Evolutionary conservation across 2,797 vertebrate species (phyloP), one percentile per base, ranked within the genome.

Genomic region (Sphaeramia orbicularis): DNA sequence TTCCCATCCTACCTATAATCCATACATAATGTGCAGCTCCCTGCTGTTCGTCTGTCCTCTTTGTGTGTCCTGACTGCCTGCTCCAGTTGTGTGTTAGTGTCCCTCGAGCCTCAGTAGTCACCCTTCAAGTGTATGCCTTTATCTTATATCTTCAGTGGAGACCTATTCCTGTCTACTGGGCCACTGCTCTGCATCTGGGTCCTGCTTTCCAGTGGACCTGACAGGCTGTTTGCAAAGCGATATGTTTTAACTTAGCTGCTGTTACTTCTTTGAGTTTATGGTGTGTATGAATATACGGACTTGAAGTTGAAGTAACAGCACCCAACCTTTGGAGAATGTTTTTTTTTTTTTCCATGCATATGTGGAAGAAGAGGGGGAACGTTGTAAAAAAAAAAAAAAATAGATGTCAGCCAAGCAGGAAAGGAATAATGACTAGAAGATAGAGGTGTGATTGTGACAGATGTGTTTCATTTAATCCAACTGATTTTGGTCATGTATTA

Each of bases 41-140:
- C 21, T 41, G 12, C 24, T 10, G 18, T 41, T 8, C 8, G 7
- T 9, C 4, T 18, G 37, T 50, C 59, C n/a, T 27, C 14, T 41
- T 27, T 38, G 19, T 24, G 45, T 38, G 51, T 53, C 51, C 51
- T 41, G 38, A 14, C 38, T 50, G 35, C 16, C 16, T 61, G 58
- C 36, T 40, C 47, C 37, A 61, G 14, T 24, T 50, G 48, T 30
- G 27, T n/a, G n/a, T 50, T 50, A 7, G 43, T 50, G n/a, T 15
- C 21, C 47, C 58, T 13, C 1, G 30, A 13, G n/a, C 18, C 18
- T 60, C 11, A 2, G 10, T 24, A 41, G n/a, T 41, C 35, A 38
- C 21, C 36, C n/a, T 37, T 61, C 24, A 15, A 7, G 14, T 32
- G 40, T 56, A 38, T 19, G 11, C 36, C 18, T 54, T 54, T 54